Conservation (phyloP, 2,888 invertebrate species). For the Pseudanteris insignis region DNA sequence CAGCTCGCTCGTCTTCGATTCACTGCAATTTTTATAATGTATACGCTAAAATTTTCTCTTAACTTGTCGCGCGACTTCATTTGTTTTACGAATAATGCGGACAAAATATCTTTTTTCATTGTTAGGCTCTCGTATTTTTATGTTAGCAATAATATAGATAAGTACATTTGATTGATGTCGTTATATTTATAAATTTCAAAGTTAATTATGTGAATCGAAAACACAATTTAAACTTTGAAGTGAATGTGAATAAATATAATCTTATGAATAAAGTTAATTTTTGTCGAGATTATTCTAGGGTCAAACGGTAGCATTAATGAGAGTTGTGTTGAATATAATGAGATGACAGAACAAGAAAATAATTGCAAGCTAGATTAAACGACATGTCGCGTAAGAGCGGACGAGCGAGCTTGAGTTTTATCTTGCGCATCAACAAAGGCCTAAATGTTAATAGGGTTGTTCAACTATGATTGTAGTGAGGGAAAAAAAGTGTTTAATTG, state of each 20-base stretch:
- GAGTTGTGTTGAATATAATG: background rate
- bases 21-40: slow-evolving; percentile 4
- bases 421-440: slow-evolving; percentile 17
- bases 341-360: slow-evolving; percentile 2
- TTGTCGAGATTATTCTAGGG: too few species aligned
- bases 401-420: slow-evolving; percentile 2
- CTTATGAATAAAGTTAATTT: too few species aligned
- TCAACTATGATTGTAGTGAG: slow-evolving; percentile 3
- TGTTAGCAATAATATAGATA: too few species aligned
- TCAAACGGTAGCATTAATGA: too few species aligned
- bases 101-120: too few species aligned
- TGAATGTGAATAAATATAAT: too few species aligned
- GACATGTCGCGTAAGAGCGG: slow-evolving; percentile 8
- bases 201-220: too few species aligned
- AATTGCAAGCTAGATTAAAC: slow-evolving; percentile 10
- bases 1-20: slow-evolving; percentile 11
- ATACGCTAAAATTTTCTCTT: background rate
- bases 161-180: too few species aligned
- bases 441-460: slow-evolving; percentile 35
- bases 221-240: too few species aligned
- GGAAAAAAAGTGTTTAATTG: slow-evolving; percentile 22
- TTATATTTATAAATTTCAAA: too few species aligned
- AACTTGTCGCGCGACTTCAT: background rate
- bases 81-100: too few species aligned
- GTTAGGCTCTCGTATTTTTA: too few species aligned